Evolutionary conservation across 2,797 vertebrate genomes (phyloP), one percentile per base, ranked within the genome.

Genomic region (Crenichthys baileyi): DNA sequence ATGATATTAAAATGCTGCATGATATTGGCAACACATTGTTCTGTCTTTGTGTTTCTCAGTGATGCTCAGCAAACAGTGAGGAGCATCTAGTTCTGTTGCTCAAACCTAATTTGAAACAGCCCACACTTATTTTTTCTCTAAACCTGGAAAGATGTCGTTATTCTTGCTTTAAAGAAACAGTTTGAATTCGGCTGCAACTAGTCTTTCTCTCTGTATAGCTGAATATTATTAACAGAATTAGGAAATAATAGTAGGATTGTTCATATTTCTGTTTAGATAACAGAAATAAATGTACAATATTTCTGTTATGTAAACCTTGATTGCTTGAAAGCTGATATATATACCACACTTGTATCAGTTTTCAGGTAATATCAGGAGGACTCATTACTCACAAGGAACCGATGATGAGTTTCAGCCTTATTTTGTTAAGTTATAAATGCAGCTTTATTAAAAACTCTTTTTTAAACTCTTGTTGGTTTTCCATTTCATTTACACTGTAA

Each of bases 51-150:
- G 85, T 86, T 86, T 80, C 83, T 85, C 63, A 18, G 79, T 86
- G 86, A 86, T 87, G 86, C 73, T 82, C 79, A 67, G 84, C 89
- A 88, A 91, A 92, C 90, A 91, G 76, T 50, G 74, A 76, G 61
- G 86, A 79, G 60, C 76, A 80, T 90, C 83, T 90, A 89, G 89
- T 89, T 76, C 78, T 90, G 80, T 90, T 89, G 88, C 89, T 91
- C 83, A 80, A 90, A 81, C 79, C 85, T 92, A 86, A 94, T 95
- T 90, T 77, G 70, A 94, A 93, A 93, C 91, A 93, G 83, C 41
- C 86, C 73, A 61, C 80, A 24, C 29, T 85, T 53, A 70, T 82
- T 85, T 36, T 36, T 77, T 77, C 77, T 84, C 79, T 78, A n/a
- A 61, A 81, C 70, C 71, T 68, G 55, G 36, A 82, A 51, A 41